Percentiles rank a stretch among this genome's conserved stretches.
These are phyloP conservation scores for Leptinotarsa tumamoca DNA, from an alignment of 2,888 invertebrate species.

Conservation along the genomic window DNA sequence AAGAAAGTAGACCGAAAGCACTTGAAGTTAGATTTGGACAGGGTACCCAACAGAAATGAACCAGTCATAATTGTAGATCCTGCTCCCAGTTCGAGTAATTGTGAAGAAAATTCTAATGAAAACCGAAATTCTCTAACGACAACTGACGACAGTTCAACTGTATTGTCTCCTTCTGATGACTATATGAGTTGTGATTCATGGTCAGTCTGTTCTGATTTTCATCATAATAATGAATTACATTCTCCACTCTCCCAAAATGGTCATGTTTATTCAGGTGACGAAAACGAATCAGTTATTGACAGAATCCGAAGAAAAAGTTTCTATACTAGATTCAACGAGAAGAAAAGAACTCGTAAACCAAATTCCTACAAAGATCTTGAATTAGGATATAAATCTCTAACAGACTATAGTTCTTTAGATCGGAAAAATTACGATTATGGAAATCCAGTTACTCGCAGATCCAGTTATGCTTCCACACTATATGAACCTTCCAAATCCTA, in stretches of 20 bases:
- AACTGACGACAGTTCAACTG: slow-evolving; percentile 65
- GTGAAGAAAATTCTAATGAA: slow-evolving; percentile 41
- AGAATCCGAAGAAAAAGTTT: slow-evolving; percentile 90
- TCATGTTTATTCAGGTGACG: slow-evolving; percentile 65
- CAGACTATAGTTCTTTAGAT: slow-evolving; percentile 59
- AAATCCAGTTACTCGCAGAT: slow-evolving; percentile 52
- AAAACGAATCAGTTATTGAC: slow-evolving; percentile 80
- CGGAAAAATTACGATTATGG: slow-evolving; percentile 55
- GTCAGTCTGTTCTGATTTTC: slow-evolving; percentile 74
- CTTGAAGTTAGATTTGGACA: slow-evolving; percentile 75
- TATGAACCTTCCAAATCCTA: slow-evolving; percentile 54
- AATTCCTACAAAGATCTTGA: slow-evolving; percentile 68
- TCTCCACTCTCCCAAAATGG: slow-evolving; percentile 65
- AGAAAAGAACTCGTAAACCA: slow-evolving; percentile 78
- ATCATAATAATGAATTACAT: slow-evolving; percentile 52
- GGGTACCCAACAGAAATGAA: slow-evolving; percentile 46
- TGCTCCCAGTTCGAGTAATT: slow-evolving; percentile 42
- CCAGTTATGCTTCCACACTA: slow-evolving; percentile 52
- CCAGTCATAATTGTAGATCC: slow-evolving; percentile 35
- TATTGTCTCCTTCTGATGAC: slow-evolving; percentile 74
- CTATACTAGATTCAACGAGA: slow-evolving; percentile 89
- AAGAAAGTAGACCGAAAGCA: slow-evolving; percentile 65
- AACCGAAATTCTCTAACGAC: slow-evolving; percentile 49
- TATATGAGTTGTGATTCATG: slow-evolving; percentile 72
- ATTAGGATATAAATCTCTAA: slow-evolving; percentile 49